Evolutionary conservation across 2,888 invertebrate genomes (phyloP).

Genomic region (Lamellibrachia columna): DNA sequence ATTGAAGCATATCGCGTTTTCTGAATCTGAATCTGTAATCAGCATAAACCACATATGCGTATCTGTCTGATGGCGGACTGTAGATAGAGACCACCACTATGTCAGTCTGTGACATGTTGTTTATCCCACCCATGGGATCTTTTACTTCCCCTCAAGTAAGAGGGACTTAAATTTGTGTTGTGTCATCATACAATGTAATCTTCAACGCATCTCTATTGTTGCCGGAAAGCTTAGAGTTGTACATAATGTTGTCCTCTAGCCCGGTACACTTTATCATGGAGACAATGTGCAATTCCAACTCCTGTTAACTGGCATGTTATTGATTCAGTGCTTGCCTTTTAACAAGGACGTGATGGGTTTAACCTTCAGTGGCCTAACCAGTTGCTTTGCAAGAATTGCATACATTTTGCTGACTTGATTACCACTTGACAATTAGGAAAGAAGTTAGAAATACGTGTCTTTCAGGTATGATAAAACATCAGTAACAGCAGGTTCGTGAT

Average conservation of each 20-base stretch:
- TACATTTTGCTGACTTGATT: neutral
- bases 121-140: neutral
- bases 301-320: neutral
- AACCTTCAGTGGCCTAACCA: neutral
- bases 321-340: neutral
- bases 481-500: neutral
- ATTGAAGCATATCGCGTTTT: neutral
- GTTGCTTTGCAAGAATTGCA: neutral
- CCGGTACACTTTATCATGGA: neutral
- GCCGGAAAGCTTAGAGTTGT: neutral
- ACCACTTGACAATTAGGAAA: neutral
- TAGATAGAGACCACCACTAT: neutral
- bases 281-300: neutral
- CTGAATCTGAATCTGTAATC: neutral
- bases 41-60: neutral
- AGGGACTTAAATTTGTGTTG: neutral
- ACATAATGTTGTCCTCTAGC: neutral
- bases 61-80: neutral
- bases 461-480: neutral
- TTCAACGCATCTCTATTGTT: neutral
- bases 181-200: neutral
- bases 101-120: neutral
- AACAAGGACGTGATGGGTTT: neutral
- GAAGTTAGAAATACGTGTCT: neutral
- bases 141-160: neutral